These are phyloP conservation scores for Quiscalus mexicanus DNA, from an alignment of 2,113 vertebrate genomes.

Conservation along the genomic window DNA sequence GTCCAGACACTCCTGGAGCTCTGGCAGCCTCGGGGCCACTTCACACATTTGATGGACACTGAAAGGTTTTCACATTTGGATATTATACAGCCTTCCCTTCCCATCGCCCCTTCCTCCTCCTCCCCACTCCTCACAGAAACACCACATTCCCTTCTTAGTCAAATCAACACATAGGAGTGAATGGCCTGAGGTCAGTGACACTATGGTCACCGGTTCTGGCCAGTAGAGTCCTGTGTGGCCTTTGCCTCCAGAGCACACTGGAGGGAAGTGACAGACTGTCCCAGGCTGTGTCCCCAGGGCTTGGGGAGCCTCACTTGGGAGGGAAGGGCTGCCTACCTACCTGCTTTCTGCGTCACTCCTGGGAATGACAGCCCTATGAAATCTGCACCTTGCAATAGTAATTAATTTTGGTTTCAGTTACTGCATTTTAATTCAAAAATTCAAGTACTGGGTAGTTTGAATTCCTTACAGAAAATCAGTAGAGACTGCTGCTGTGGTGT, in stretches of 20 bases:
- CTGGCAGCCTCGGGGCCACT: background rate
- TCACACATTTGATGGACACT: background rate
- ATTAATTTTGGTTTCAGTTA: background rate
- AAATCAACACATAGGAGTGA: fast-evolving
- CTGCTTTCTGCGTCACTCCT: background rate
- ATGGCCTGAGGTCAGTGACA: background rate
- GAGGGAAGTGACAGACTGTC: background rate
- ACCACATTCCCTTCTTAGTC: background rate
- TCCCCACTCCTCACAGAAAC: background rate
- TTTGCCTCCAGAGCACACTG: background rate
- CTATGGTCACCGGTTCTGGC: fast-evolving
- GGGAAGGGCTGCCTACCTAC: background rate
- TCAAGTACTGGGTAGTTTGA: background rate
- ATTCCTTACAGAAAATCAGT: background rate
- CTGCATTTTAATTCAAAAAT: background rate
- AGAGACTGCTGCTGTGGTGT: background rate
- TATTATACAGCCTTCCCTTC: background rate
- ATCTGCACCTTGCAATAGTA: background rate
- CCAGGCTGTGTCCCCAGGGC: background rate
- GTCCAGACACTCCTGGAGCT: background rate
- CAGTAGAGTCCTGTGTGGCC: fast-evolving
- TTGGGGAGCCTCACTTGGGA: background rate
- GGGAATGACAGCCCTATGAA: background rate
- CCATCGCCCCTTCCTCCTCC: background rate
- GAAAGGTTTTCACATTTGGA: background rate